These are phyloP conservation scores for Triops longicaudatus DNA, from an alignment of 1,140 invertebrate species.

Conservation along the genomic window DNA sequence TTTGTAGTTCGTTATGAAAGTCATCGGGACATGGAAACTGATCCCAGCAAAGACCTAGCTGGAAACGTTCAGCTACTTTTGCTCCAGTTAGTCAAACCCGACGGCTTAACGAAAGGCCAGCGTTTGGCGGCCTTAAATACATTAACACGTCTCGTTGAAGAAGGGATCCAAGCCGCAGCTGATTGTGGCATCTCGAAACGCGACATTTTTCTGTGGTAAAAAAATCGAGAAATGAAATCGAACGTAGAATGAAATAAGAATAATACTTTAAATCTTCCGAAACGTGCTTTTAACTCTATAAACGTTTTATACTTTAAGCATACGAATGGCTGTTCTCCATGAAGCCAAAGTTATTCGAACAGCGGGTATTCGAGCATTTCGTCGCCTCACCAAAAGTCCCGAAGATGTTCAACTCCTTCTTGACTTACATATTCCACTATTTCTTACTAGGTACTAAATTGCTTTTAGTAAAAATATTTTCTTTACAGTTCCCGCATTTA, in stretches of 20 bases:
- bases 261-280: not conserved
- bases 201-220: conserved; percentile 15
- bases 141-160: conserved; percentile 37
- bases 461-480: too few relatives aligned
- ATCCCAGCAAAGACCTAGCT: conserved; percentile 32
- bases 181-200: conserved; percentile 29
- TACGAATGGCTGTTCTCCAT: conserved; percentile 71
- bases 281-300: not conserved
- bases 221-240: conserved; percentile 19
- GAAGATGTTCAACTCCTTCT: conserved; percentile 68
- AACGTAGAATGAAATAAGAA: conserved; percentile 13
- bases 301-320: conserved; percentile 48
- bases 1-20: not conserved
- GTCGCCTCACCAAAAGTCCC: conserved; percentile 69
- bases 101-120: conserved; percentile 38
- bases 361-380: conserved; percentile 69
- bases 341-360: conserved; percentile 81
- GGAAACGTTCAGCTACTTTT: conserved; percentile 42
- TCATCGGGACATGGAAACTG: conserved; percentile 17
- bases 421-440: conserved; percentile 66
- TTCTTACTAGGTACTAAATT: conserved; percentile 56
- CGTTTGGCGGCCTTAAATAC: conserved; percentile 43
- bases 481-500: too few relatives aligned
- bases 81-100: conserved; percentile 36
- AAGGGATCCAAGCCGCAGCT: conserved; percentile 26